A percentile compares a stretch with the other conserved stretches of the same genome.
phyloP scores from a whole-genome alignment of 2,888 invertebrate species.

The Ennomos quercinarius region DNA sequence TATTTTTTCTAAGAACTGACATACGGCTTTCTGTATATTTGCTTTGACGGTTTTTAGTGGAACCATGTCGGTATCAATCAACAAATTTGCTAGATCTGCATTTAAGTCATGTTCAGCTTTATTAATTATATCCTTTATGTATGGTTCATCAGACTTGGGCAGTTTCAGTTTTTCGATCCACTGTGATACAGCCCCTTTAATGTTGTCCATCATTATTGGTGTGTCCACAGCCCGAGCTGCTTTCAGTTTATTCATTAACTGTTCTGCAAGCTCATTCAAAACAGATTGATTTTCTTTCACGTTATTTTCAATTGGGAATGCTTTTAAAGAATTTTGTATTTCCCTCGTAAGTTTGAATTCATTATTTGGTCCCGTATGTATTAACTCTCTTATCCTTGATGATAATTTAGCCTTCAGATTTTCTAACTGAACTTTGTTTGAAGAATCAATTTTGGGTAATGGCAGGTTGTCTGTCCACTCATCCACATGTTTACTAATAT shows the following conservation, averaged over 20 bases:
- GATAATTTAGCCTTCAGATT: constrained; percentile 5
- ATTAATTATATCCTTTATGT: constrained; percentile 9
- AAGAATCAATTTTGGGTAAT: constrained; percentile 29
- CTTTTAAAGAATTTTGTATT: constrained; percentile 24
- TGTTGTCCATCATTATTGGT: neutral
- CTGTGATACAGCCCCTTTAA: constrained; percentile 6
- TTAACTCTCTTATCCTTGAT: neutral
- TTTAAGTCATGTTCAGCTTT: constrained; percentile 17
- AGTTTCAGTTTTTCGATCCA: constrained; percentile 16
- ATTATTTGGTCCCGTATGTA: constrained; percentile 13
- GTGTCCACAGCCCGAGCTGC: neutral
- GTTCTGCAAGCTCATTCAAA: constrained; percentile 25
- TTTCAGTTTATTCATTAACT: constrained; percentile 26
- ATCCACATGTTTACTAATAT: neutral
- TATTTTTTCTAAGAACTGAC: constrained; percentile 18
- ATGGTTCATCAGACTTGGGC: constrained; percentile 7
- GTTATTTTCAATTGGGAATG: constrained; percentile 35
- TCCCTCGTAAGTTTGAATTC: constrained; percentile 22
- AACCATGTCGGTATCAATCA: constrained; percentile 4
- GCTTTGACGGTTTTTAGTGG: constrained; percentile 9
- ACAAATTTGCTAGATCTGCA: constrained; percentile 7
- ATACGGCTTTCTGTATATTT: constrained; percentile 9
- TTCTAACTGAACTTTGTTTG: constrained; percentile 8
- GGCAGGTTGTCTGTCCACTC: constrained; percentile 12
- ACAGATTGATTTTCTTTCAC: constrained; percentile 11